Percentiles rank a stretch among this genome's conserved stretches.
Evolutionary conservation across 2,113 vertebrate species (phyloP).

Genomic region (Agapornis roseicollis): DNA sequence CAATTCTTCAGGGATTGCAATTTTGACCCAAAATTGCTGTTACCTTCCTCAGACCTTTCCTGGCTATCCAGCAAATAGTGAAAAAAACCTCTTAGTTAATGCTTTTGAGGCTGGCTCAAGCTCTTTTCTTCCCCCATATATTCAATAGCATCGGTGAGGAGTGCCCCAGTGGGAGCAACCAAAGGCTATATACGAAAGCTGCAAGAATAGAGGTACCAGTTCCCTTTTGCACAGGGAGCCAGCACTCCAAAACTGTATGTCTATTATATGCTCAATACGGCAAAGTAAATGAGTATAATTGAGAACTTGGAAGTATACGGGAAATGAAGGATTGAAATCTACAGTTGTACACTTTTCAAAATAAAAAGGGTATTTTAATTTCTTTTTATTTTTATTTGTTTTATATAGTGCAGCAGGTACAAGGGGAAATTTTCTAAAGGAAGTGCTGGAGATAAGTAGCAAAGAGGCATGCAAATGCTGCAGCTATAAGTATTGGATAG

Average conservation of each 20-base stretch:
- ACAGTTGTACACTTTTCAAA: not conserved
- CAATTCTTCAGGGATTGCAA: not conserved
- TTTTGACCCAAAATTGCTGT: not conserved
- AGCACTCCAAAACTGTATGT: not conserved
- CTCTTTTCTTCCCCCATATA: not conserved
- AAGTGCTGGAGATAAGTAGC: not conserved
- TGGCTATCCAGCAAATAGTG: not conserved
- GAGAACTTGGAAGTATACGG: not conserved
- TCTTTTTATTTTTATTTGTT: not conserved
- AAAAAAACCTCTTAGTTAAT: not conserved
- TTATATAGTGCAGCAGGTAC: not conserved
- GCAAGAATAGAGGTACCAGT: not conserved
- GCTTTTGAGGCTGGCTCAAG: not conserved
- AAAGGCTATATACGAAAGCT: not conserved
- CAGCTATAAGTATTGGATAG: not conserved
- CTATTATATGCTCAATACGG: not conserved
- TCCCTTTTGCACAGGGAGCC: not conserved
- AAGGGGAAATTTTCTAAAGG: not conserved
- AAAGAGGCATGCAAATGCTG: not conserved
- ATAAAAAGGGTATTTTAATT: not conserved
- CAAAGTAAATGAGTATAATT: not conserved
- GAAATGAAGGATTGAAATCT: not conserved
- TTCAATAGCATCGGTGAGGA: not conserved
- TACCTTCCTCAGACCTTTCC: not conserved
- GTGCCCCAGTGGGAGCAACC: not conserved